Conservation (phyloP, 2,113 vertebrate genomes). For the Cryptotis parvus region DNA sequence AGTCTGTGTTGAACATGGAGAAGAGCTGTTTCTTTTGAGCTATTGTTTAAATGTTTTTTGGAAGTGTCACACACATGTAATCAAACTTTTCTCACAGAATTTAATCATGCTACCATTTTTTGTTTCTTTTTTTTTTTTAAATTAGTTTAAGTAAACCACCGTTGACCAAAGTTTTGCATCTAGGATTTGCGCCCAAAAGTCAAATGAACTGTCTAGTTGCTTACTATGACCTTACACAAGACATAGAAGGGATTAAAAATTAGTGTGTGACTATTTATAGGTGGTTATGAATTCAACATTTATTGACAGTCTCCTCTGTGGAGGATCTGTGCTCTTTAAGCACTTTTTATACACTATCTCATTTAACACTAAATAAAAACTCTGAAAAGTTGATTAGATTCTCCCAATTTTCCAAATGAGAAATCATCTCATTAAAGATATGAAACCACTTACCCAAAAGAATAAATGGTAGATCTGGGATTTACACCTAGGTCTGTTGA, state of each 20-base stretch:
- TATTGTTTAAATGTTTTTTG: no score
- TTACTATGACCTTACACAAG: neutral
- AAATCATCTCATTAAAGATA: constrained; percentile 15
- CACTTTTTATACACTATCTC: neutral
- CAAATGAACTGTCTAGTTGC: no score
- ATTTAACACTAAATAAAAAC: constrained; percentile 18
- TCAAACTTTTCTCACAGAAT: no score
- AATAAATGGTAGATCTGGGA: neutral
- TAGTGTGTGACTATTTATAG: neutral
- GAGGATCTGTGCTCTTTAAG: neutral
- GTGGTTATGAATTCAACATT: constrained; percentile 13
- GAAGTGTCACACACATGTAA: no score
- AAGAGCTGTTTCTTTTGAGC: no score
- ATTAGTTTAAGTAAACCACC: no score
- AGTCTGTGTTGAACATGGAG: no score
- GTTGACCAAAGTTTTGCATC: no score
- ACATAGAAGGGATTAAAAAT: neutral
- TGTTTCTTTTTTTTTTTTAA: no score
- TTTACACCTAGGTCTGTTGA: constrained; percentile 27
- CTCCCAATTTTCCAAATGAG: constrained; percentile 34
- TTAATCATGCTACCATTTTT: no score
- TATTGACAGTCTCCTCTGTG: neutral
- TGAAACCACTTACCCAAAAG: constrained; percentile 28
- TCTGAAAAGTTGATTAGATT: neutral
- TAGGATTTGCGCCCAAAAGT: no score